Evolutionary conservation across 2,888 invertebrate species (phyloP).

Genomic region (Unio delphinus): DNA sequence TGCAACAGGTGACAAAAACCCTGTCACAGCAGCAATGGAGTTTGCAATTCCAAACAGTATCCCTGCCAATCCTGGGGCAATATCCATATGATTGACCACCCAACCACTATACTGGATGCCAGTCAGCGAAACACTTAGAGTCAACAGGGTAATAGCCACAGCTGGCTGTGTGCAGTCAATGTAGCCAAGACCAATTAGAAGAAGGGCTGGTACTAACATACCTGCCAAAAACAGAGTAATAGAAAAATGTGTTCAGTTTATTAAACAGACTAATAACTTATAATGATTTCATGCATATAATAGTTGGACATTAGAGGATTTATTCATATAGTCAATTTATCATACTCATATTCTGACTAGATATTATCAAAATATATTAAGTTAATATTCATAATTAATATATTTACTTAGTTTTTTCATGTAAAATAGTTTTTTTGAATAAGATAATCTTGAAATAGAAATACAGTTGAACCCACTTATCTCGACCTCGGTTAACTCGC

Average conservation of each 20-base stretch:
- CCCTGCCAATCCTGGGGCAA: slow-evolving; percentile 69
- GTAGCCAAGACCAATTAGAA: slow-evolving; percentile 65
- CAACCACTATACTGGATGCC: slow-evolving; percentile 68
- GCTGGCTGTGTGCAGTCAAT: slow-evolving; percentile 62
- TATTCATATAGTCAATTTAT: too few relatives aligned
- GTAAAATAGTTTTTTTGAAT: too few relatives aligned
- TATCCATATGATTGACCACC: slow-evolving; percentile 71
- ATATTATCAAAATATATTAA: too few relatives aligned
- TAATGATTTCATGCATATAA: background rate
- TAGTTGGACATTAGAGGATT: background rate
- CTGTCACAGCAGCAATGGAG: slow-evolving; percentile 67
- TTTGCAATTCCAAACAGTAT: slow-evolving; percentile 70
- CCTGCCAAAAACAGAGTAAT: slow-evolving; percentile 41
- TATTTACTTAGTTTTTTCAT: too few relatives aligned
- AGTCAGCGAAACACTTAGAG: slow-evolving; percentile 61
- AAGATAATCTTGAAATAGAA: too few relatives aligned
- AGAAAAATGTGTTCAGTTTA: background rate
- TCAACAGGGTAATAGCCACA: slow-evolving; percentile 61
- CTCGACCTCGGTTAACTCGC: too few relatives aligned
- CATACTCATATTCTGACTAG: too few relatives aligned
- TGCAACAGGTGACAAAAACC: slow-evolving; percentile 67
- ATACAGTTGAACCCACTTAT: too few relatives aligned
- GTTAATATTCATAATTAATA: too few relatives aligned
- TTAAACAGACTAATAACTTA: background rate
- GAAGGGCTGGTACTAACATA: slow-evolving; percentile 59